Evolutionary conservation across 2,113 vertebrate genomes (phyloP).

Genomic region (Dendropsophus ebraccatus): DNA sequence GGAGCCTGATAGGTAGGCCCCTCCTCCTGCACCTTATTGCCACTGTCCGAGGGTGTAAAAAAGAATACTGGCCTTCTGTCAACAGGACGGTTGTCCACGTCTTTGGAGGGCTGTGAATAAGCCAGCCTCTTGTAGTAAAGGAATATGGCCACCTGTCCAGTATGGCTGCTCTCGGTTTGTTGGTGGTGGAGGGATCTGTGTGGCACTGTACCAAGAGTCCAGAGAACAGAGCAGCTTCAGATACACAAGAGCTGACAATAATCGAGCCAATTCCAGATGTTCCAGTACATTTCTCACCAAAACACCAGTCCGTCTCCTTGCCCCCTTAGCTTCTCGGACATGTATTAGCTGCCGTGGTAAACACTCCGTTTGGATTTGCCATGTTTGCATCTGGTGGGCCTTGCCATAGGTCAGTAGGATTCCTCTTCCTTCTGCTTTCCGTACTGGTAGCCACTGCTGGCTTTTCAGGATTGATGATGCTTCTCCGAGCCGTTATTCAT

Average conservation of each 20-base stretch:
- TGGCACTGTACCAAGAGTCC: conserved; percentile 29
- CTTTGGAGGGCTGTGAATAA: not conserved
- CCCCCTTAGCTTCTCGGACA: conserved; percentile 14
- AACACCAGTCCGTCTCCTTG: not conserved
- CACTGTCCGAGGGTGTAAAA: conserved; percentile 41
- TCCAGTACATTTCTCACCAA: not conserved
- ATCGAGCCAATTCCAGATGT: not conserved
- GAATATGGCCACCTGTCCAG: conserved; percentile 23
- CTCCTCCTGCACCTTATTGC: conserved; percentile 43
- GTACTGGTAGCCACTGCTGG: not conserved
- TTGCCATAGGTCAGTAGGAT: conserved; percentile 10
- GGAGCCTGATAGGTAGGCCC: conserved; percentile 45
- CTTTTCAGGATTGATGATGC: conserved; percentile 11
- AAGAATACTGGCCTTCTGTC: conserved; percentile 22
- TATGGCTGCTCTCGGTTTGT: conserved; percentile 16
- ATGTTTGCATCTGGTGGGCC: conserved; percentile 42
- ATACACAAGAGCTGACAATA: not conserved
- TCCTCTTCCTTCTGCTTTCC: conserved; percentile 17
- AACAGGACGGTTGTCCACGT: conserved; percentile 34
- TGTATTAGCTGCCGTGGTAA: conserved; percentile 25
- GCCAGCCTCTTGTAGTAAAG: conserved; percentile 1
- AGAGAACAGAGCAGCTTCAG: not conserved
- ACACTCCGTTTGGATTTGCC: conserved; percentile 19
- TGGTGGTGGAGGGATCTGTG: not conserved
- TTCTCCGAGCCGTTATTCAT: not conserved